Conservation (phyloP, 1,140 invertebrate genomes). For the Bombus picipes region DNA sequence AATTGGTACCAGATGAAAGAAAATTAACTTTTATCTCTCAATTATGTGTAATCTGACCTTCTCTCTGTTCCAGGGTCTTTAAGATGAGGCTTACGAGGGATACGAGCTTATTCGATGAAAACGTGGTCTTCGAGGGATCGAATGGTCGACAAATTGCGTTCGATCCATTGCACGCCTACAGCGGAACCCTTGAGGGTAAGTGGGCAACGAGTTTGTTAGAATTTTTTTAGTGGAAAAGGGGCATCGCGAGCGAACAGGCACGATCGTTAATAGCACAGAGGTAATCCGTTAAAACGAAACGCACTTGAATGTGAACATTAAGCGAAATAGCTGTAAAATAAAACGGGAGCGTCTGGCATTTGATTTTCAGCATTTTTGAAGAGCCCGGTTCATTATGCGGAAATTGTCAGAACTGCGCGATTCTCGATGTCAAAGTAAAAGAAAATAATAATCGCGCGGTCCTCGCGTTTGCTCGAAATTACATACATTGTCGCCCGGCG, state of each 20-base stretch:
- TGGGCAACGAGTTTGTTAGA: constrained; percentile 7
- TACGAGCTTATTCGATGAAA: constrained; percentile 58
- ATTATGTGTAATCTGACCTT: not conserved
- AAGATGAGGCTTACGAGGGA: constrained; percentile 67
- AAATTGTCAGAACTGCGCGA: not conserved
- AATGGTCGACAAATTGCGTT: constrained; percentile 62
- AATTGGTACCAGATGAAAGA: not conserved
- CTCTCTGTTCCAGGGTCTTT: constrained; percentile 59
- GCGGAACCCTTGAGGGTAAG: constrained; percentile 68
- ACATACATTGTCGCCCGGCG: constrained; percentile 1
- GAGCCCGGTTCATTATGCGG: not conserved
- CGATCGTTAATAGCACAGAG: not conserved
- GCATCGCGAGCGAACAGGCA: not conserved
- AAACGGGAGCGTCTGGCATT: not conserved
- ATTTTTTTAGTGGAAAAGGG: not conserved
- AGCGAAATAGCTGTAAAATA: not conserved
- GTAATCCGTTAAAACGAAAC: constrained; percentile 28
- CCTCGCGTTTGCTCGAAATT: not conserved
- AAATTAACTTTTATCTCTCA: not conserved
- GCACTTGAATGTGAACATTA: not conserved
- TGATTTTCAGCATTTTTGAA: not conserved
- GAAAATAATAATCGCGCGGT: not conserved
- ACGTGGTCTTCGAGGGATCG: constrained; percentile 65
- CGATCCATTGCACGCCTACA: constrained; percentile 65
- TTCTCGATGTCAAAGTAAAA: not conserved